phyloP scores from a whole-genome alignment of 2,113 vertebrate species.

The Strix aluco region DNA sequence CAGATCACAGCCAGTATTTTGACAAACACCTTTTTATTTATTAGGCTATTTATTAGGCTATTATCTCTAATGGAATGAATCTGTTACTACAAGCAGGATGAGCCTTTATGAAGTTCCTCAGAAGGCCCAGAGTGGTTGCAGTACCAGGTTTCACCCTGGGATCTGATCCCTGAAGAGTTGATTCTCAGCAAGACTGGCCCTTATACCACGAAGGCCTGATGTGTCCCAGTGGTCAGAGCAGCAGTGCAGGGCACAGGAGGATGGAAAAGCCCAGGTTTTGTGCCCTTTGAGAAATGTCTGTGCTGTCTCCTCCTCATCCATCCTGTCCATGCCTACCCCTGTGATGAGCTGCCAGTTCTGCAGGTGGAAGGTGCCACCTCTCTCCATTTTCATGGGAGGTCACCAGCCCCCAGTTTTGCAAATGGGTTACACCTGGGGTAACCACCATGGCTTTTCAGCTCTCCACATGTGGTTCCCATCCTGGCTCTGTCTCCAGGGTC shows the following conservation, averaged over 20 bases:
- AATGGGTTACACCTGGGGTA: not conserved
- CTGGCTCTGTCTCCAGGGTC: not conserved
- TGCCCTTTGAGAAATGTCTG: not conserved
- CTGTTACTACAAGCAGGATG: not conserved
- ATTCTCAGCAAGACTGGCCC: not conserved
- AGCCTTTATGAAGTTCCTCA: not conserved
- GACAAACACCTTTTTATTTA: not conserved
- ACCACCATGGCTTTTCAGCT: not conserved
- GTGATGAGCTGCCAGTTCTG: not conserved
- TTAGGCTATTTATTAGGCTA: not conserved
- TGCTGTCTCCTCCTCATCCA: not conserved
- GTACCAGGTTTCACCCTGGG: not conserved
- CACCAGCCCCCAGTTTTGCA: accelerated
- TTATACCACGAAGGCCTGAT: not conserved
- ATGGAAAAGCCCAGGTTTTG: not conserved
- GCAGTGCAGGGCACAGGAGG: not conserved
- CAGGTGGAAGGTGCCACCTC: not conserved
- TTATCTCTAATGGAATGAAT: not conserved
- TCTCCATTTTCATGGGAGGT: not conserved
- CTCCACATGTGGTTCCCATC: not conserved
- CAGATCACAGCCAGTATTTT: not conserved
- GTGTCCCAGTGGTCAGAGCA: not conserved
- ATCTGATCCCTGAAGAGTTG: not conserved
- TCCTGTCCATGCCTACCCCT: not conserved
- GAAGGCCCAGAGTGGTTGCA: not conserved